These are phyloP conservation scores for Podiceps cristatus DNA, from an alignment of 2,113 vertebrate species.

Conservation along the genomic window DNA sequence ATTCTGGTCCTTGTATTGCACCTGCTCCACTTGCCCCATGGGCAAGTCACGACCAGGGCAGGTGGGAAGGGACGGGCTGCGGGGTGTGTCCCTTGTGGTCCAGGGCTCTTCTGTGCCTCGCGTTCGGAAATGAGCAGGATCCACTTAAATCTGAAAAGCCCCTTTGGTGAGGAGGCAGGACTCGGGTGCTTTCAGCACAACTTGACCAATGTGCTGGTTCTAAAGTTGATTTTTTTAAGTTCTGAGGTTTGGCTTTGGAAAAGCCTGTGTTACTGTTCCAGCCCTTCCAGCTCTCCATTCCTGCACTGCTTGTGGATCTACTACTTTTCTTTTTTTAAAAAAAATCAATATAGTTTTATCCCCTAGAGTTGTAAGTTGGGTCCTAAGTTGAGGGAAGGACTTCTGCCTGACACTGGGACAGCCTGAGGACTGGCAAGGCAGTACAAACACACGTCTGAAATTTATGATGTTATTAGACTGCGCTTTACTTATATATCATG, in stretches of 20 bases:
- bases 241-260: background rate
- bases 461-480: background rate
- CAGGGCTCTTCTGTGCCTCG: background rate
- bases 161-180: background rate
- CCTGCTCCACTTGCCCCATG: fast-evolving
- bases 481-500: background rate
- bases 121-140: fast-evolving
- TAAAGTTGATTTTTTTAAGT: background rate
- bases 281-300: background rate
- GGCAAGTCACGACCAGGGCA: fast-evolving
- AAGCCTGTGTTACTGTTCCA: background rate
- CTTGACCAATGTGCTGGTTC: background rate
- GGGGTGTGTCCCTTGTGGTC: background rate
- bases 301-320: background rate
- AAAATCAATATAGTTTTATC: background rate
- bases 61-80: background rate
- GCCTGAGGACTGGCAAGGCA: background rate
- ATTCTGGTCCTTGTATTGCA: fast-evolving
- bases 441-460: fast-evolving
- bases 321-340: fast-evolving
- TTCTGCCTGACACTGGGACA: background rate
- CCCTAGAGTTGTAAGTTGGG: background rate
- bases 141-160: background rate
- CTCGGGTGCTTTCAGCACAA: background rate
- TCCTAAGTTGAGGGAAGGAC: background rate